Percentiles rank a stretch among this genome's conserved stretches.
phyloP scores from a whole-genome alignment of 2,113 vertebrate genomes.

The Heliornis fulica region DNA sequence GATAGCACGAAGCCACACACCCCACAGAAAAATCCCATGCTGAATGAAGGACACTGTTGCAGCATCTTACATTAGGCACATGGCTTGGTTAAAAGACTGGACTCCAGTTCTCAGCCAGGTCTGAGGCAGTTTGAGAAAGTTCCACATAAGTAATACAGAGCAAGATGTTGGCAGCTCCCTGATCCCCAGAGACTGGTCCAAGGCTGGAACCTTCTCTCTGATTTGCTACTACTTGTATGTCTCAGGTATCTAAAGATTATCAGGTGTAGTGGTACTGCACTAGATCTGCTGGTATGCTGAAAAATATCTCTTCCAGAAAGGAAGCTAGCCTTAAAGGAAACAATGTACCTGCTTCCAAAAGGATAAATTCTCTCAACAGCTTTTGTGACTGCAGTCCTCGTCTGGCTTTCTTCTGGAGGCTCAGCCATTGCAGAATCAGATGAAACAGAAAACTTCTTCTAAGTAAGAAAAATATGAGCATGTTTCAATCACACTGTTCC shows the following conservation, averaged over 20 bases:
- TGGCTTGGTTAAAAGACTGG: not conserved
- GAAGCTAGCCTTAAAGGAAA: not conserved
- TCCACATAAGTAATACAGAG: not conserved
- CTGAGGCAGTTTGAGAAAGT: not conserved
- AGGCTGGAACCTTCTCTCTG: not conserved
- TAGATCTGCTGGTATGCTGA: not conserved
- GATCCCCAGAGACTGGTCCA: not conserved
- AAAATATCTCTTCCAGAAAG: not conserved
- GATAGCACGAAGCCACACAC: not conserved
- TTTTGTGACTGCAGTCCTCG: constrained; percentile 66
- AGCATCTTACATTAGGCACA: not conserved
- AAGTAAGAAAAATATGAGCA: not conserved
- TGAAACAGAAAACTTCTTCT: constrained; percentile 30
- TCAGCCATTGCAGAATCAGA: constrained; percentile 6
- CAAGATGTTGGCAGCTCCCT: not conserved
- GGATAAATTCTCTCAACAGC: constrained; percentile 79
- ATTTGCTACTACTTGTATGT: not conserved
- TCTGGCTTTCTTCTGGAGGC: constrained; percentile 25
- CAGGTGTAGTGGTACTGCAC: not conserved
- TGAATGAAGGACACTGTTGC: not conserved
- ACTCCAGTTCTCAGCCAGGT: not conserved
- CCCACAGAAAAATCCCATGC: not conserved
- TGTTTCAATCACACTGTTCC: not conserved
- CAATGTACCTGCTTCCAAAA: constrained; percentile 82
- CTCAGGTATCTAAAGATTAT: not conserved